Conservation (phyloP, 1,140 invertebrate genomes). For the Platyscapa corneri region DNA sequence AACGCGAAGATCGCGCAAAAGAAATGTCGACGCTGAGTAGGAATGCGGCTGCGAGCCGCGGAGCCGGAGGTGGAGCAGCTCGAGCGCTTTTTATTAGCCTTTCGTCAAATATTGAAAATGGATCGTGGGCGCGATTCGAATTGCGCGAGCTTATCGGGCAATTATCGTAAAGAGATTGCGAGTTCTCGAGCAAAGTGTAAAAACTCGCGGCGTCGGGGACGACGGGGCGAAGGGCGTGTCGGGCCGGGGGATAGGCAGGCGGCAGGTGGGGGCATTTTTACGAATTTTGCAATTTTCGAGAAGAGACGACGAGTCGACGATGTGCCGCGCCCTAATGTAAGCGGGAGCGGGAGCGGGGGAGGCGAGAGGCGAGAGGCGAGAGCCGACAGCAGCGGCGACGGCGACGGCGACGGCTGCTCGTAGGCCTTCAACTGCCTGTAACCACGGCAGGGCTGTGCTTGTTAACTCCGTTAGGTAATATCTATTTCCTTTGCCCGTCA, state of each 20-base stretch:
- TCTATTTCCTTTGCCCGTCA: slow-evolving; percentile 67
- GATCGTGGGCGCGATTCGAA: slow-evolving; percentile 21
- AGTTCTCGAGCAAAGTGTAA: not conserved
- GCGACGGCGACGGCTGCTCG: not conserved
- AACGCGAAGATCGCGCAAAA: slow-evolving; percentile 10
- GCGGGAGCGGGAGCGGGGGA: slow-evolving; percentile 26
- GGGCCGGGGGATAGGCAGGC: not conserved
- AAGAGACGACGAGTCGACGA: slow-evolving; percentile 57
- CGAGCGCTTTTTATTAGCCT: not conserved
- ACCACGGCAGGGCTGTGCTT: slow-evolving; percentile 57
- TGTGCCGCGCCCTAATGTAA: slow-evolving; percentile 59
- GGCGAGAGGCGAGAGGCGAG: not conserved
- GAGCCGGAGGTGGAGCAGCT: no score
- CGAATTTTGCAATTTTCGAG: slow-evolving; percentile 70
- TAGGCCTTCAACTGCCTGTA: slow-evolving; percentile 54
- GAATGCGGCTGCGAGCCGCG: not conserved
- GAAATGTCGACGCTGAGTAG: not conserved
- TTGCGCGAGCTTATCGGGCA: slow-evolving; percentile 26
- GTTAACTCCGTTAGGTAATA: slow-evolving; percentile 66
- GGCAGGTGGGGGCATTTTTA: slow-evolving; percentile 42
- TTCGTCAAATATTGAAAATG: not conserved
- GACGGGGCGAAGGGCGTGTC: slow-evolving; percentile 34
- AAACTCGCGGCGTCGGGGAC: no score
- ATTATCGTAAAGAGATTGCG: slow-evolving; percentile 25
- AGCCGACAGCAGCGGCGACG: no score